These are phyloP conservation scores for Vombatus ursinus DNA, from an alignment of 2,113 vertebrate species.

Conservation along the genomic window DNA sequence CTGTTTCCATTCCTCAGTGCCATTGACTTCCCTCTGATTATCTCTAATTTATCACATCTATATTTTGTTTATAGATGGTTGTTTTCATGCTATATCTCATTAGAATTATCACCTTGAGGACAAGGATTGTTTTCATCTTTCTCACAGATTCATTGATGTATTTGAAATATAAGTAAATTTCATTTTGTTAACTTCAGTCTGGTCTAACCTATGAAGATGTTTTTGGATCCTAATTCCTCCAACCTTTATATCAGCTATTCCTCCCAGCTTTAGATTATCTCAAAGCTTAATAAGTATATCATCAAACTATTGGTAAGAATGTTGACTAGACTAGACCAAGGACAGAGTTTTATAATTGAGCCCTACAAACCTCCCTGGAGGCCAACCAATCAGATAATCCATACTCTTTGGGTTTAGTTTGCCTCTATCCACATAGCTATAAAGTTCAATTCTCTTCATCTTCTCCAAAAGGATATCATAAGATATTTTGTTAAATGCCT, in stretches of 20 bases:
- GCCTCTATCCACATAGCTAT: neutral
- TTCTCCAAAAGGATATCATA: neutral
- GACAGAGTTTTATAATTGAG: neutral
- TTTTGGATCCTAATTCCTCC: neutral
- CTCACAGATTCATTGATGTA: neutral
- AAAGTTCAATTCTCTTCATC: neutral
- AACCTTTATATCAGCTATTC: neutral
- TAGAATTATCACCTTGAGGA: neutral
- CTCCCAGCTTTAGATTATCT: neutral
- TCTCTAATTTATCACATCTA: neutral
- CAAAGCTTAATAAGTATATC: neutral
- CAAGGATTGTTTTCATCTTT: neutral
- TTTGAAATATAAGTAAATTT: neutral
- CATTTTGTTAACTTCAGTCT: neutral
- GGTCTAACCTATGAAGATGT: neutral
- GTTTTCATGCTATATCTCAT: neutral
- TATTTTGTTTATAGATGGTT: neutral
- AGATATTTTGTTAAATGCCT: neutral
- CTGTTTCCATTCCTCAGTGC: neutral
- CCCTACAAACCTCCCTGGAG: neutral
- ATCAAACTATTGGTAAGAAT: neutral
- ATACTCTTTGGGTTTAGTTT: neutral
- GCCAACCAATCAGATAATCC: neutral
- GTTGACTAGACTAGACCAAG: neutral
- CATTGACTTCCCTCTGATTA: neutral